Base-by-base conservation (phyloP, 2,113 vertebrate species). In the Suncus etruscus region DNA sequence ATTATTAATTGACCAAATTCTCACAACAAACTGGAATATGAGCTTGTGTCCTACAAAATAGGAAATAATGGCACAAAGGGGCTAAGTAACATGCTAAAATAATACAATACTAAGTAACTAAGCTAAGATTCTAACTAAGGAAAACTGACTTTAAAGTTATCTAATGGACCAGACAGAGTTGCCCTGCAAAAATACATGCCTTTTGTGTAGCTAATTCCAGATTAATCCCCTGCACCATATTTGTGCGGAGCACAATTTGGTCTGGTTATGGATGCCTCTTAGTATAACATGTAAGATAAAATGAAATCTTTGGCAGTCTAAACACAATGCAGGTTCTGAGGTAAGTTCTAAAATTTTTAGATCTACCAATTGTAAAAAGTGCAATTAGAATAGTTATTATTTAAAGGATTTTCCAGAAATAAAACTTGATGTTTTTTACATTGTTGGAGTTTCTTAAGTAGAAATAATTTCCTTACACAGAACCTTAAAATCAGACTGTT, bases 401-500 rank as follows among this genome's bases (percentile, higher is more conserved):
- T 51, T 47, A 90, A 94, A 14, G 29, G 72, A 47, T 11, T 6
- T 83, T 77, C 45, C 3, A 86, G 79, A 87, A 81, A 11, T 74
- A 81, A 79, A 91, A 77, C 79, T 11, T 63, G 29, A 75, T 76
- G 25, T 74, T 74, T 39, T 92, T 8, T 79, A 63, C 69, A 86
- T 45, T 69, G 58, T 24, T 90, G 75, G 2, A 89, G 69, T 25
- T 7, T 91, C 80, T 86, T 39, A 1, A 70, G 54, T 51, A 18
- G 5, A 45, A 90, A 47, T 48, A 29, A 1, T n/a, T 88, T 93
- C 75, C 7, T 85, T 85, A 61, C 58, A 88, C 11, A 61, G 31
- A 25, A 45, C 85, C 70, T 92, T 90, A 63, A 93, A 95, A 66
- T 11, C 4, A 90, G 39, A 82, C n/a, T 68, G 11, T 47, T 77